Conservation (phyloP, 2,113 vertebrate genomes). For the Paracanthobrama guichenoti region DNA sequence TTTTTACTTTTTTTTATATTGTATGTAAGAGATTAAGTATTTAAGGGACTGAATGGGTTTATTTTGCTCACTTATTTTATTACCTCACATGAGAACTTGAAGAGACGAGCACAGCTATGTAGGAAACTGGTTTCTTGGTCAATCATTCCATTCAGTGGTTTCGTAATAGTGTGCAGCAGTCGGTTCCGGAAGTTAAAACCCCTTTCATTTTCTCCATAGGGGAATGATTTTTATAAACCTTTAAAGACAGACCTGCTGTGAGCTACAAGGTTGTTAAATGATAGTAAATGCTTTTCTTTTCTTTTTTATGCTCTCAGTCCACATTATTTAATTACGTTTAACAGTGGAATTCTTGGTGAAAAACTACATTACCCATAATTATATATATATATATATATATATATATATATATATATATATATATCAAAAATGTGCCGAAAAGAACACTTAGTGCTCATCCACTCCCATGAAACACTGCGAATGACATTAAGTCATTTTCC, state of each 20-base stretch:
- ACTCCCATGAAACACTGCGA: not conserved
- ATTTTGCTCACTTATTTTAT: not conserved
- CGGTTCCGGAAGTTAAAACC: not conserved
- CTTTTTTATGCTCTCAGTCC: not conserved
- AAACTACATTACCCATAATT: not conserved
- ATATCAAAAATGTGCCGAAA: too few relatives aligned
- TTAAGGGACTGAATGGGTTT: not conserved
- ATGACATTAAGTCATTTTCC: not conserved
- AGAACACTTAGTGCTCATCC: not conserved
- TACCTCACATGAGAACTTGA: not conserved
- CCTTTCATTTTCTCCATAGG: not conserved
- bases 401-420: too few relatives aligned
- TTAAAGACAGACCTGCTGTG: not conserved
- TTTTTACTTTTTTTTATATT: too few relatives aligned
- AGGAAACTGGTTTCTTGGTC: too few relatives aligned
- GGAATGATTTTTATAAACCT: not conserved
- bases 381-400: too few relatives aligned
- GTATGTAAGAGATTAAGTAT: too few relatives aligned
- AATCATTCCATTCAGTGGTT: too few relatives aligned
- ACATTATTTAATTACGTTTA: not conserved
- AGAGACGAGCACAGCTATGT: not conserved
- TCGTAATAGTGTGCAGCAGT: not conserved
- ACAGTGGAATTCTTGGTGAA: not conserved
- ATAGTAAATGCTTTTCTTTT: not conserved
- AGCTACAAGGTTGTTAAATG: not conserved